Conservation (phyloP, 2,797 vertebrate species). For the Onychomys torridus region DNA sequence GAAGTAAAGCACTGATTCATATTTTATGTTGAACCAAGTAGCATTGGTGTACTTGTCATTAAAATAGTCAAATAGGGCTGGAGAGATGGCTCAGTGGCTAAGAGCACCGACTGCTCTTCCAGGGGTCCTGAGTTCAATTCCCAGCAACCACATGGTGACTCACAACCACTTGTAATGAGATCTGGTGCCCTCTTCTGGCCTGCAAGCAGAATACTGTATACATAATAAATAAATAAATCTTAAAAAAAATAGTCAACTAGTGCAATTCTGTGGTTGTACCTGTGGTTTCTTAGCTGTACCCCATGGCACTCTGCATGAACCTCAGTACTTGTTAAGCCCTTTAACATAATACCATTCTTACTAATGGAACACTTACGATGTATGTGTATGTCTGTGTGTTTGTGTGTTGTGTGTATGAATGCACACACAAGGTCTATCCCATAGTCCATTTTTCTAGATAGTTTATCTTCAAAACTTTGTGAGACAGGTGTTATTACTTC, state of each 20-base stretch:
- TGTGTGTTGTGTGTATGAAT: background rate
- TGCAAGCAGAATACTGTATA: too few species aligned
- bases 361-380: background rate
- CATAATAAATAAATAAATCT: too few species aligned
- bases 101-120: too few species aligned
- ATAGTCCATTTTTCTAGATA: background rate
- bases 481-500: background rate
- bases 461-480: conserved; percentile 7
- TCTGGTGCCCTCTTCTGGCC: too few species aligned
- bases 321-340: background rate
- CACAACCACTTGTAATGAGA: too few species aligned
- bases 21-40: conserved; percentile 7
- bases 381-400: background rate
- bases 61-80: conserved; percentile 53
- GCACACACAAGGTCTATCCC: background rate
- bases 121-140: too few species aligned
- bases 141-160: too few species aligned
- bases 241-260: conserved; percentile 49
- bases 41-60: background rate
- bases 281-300: background rate
- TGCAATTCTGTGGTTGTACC: background rate
- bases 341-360: conserved; percentile 6
- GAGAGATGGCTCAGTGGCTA: too few species aligned
- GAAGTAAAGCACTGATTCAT: conserved; percentile 15
- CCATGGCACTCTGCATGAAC: background rate